Evolutionary conservation across 2,888 invertebrate species (phyloP).

Genomic region (Eilema sororculum): DNA sequence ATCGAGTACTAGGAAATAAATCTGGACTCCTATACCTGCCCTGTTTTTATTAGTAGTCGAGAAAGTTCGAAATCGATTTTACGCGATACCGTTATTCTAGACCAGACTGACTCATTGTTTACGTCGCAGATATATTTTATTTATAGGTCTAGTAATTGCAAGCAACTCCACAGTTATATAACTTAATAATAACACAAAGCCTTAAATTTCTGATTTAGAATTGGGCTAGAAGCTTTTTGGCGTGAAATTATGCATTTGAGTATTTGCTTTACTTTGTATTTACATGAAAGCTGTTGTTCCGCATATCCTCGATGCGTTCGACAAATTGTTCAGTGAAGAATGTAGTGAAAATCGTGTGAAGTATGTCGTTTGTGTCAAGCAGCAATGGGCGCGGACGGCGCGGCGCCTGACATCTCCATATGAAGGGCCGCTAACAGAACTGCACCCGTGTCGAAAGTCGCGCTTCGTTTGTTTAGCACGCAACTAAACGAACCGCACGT

Average conservation of each 20-base stretch:
- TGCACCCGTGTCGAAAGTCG: slow-evolving; percentile 75
- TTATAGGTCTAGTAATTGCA: slow-evolving; percentile 48
- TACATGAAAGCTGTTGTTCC: slow-evolving; percentile 32
- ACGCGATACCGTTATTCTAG: slow-evolving; percentile 46
- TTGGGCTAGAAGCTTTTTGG: slow-evolving; percentile 1
- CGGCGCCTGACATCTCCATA: slow-evolving; percentile 65
- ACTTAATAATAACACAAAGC: slow-evolving; percentile 35
- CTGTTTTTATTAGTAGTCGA: slow-evolving; percentile 56
- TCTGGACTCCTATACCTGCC: slow-evolving; percentile 42
- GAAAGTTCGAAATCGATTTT: slow-evolving; percentile 65
- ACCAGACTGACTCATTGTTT: slow-evolving; percentile 60
- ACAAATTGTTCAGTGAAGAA: slow-evolving; percentile 58
- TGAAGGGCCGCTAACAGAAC: slow-evolving; percentile 73
- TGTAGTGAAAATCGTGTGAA: slow-evolving; percentile 69
- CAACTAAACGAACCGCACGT: slow-evolving; percentile 68
- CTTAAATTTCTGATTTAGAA: slow-evolving; percentile 38
- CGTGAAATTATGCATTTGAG: slow-evolving; percentile 28
- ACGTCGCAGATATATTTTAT: slow-evolving; percentile 43
- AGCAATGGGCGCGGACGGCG: slow-evolving; percentile 37
- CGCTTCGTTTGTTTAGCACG: slow-evolving; percentile 77
- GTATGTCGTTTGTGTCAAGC: slow-evolving; percentile 61
- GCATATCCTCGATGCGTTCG: slow-evolving; percentile 33
- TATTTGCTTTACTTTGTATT: slow-evolving; percentile 17
- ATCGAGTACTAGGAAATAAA: background rate
- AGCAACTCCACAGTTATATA: slow-evolving; percentile 40